Evolutionary conservation across 1,140 invertebrate species (phyloP).

Genomic region (Octopus sinensis): DNA sequence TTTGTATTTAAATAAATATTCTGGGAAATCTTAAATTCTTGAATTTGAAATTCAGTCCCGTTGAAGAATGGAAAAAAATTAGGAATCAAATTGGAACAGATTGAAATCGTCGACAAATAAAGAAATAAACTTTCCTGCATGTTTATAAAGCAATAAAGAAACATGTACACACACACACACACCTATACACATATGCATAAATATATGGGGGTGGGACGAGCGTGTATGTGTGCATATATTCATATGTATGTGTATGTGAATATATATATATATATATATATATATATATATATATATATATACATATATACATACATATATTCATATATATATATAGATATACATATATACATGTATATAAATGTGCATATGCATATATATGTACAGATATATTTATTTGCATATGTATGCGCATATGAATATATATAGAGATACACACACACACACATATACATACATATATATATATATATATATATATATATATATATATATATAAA

Average conservation of each 20-base stretch:
- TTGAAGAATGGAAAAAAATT: too few relatives aligned
- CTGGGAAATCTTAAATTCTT: too few relatives aligned
- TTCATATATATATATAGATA: background rate
- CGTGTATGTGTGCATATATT: background rate
- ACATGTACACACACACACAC: too few relatives aligned
- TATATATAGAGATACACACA: background rate
- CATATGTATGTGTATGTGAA: background rate
- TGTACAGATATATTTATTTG: background rate
- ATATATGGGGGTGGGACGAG: too few relatives aligned
- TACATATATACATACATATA: background rate
- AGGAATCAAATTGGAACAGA: too few relatives aligned
- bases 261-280: background rate
- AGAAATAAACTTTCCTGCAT: too few relatives aligned
- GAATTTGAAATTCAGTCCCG: too few relatives aligned
- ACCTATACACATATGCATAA: too few relatives aligned
- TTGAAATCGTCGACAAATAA: too few relatives aligned
- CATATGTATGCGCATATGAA: background rate
- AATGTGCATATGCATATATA: background rate
- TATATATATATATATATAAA: background rate
- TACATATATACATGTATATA: background rate
- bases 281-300: background rate
- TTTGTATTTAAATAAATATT: too few relatives aligned
- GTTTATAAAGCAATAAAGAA: too few relatives aligned
- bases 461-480: constrained; percentile 2
- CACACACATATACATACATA: background rate